Percentiles rank a stretch among this genome's conserved stretches.
phyloP scores from a whole-genome alignment of 1,140 invertebrate genomes.

The Saccostrea glomerata region DNA sequence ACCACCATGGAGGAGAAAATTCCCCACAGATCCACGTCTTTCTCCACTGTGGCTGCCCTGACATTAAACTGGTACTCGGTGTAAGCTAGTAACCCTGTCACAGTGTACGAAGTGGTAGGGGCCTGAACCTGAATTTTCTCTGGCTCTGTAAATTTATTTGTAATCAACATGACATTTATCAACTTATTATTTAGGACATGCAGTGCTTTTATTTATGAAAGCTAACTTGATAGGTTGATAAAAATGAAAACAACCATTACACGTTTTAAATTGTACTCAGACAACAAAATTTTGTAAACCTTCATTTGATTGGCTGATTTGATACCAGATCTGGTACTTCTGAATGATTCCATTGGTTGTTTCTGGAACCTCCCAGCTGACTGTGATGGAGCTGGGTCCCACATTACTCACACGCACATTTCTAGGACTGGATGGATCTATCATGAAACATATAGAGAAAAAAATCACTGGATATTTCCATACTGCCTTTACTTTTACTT shows the following conservation, averaged over 20 bases:
- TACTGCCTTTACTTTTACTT: no score
- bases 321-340: slow-evolving; percentile 65
- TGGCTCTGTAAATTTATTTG: not conserved
- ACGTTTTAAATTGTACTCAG: no score
- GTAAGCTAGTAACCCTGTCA: slow-evolving; percentile 60
- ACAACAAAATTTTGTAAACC: not conserved
- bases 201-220: no score
- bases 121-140: not conserved
- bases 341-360: slow-evolving; percentile 63
- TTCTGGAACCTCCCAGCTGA: slow-evolving; percentile 65
- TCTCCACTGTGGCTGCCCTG: slow-evolving; percentile 62
- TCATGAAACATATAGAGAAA: not conserved
- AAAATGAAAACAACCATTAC: no score
- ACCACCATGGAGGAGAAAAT: slow-evolving; percentile 53
- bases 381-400: slow-evolving; percentile 39
- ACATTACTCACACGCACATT: slow-evolving; percentile 50
- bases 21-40: slow-evolving; percentile 63
- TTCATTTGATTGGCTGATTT: slow-evolving; percentile 27
- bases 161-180: no score
- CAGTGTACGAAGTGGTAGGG: slow-evolving; percentile 43
- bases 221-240: no score
- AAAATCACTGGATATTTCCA: not conserved
- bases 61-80: slow-evolving; percentile 63
- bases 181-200: no score
- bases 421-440: slow-evolving; percentile 63